phyloP scores from a whole-genome alignment of 2,797 vertebrate genomes.

The Monodelphis domestica region DNA sequence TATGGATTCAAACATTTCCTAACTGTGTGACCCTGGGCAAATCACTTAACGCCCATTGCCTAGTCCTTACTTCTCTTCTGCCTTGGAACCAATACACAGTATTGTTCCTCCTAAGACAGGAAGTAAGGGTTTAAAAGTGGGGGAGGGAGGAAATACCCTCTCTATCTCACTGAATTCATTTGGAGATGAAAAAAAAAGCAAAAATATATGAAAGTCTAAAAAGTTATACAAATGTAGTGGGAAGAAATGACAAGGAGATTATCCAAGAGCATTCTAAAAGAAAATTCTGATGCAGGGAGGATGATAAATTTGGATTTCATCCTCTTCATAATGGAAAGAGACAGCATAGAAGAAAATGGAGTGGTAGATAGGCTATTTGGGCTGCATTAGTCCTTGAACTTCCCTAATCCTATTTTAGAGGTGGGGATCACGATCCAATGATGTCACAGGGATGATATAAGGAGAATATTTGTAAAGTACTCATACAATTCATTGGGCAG shows the following conservation, averaged over 20 bases:
- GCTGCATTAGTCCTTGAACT: not conserved
- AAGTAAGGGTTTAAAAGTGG: too few relatives aligned
- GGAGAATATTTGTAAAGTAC: not conserved
- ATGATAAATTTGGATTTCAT: not conserved
- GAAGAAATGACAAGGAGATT: not conserved
- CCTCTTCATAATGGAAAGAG: not conserved
- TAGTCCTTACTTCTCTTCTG: too few relatives aligned
- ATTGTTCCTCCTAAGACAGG: too few relatives aligned
- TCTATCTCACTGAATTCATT: not conserved
- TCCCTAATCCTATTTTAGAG: not conserved
- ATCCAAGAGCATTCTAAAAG: not conserved
- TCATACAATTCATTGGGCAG: not conserved
- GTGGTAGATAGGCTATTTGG: not conserved
- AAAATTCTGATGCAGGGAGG: not conserved
- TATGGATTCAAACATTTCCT: too few relatives aligned
- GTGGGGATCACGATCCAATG: not conserved
- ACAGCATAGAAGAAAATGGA: not conserved
- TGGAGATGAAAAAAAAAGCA: not conserved
- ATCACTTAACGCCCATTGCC: too few relatives aligned
- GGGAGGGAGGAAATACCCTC: too few relatives aligned
- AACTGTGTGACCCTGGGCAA: too few relatives aligned
- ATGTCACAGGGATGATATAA: not conserved
- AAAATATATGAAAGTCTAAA: not conserved
- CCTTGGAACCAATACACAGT: too few relatives aligned
- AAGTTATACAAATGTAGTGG: not conserved